These are phyloP conservation scores for Nomia melanderi DNA, from an alignment of 1,140 invertebrate genomes.

Conservation along the genomic window DNA sequence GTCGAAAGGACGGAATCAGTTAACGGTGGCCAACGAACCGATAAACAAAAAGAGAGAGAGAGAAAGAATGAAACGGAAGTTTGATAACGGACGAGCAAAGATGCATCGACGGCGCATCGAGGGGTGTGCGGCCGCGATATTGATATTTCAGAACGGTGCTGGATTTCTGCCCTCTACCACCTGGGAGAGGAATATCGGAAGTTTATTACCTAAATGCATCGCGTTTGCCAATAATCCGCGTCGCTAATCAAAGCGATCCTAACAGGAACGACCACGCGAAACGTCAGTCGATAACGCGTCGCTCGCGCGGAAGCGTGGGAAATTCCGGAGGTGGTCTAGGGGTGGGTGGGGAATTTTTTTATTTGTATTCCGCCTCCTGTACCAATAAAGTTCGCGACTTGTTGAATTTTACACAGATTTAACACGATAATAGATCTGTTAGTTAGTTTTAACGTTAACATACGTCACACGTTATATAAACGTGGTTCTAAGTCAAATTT, in stretches of 20 bases:
- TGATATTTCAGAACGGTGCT: constrained; percentile 2
- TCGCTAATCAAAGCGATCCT: constrained; percentile 42
- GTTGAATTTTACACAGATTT: too few species aligned
- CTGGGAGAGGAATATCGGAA: constrained; percentile 9
- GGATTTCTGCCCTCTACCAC: too few species aligned
- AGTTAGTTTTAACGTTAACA: too few species aligned
- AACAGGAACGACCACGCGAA: constrained; percentile 2
- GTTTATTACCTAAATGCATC: constrained; percentile 37
- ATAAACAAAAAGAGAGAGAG: too few species aligned
- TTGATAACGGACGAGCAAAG: background rate
- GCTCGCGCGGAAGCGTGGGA: background rate
- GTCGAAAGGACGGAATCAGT: too few species aligned
- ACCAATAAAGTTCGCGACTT: too few species aligned
- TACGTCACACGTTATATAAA: too few species aligned
- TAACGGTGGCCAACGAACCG: too few species aligned
- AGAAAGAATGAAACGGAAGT: background rate
- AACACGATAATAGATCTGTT: too few species aligned
- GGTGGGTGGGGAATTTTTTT: too few species aligned
- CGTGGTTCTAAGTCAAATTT: too few species aligned
- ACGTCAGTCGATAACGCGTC: constrained; percentile 1
- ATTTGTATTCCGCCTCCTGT: too few species aligned
- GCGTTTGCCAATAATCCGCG: constrained; percentile 28
- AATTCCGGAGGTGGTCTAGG: background rate
- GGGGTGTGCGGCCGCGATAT: background rate
- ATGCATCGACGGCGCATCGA: constrained; percentile 1